Evolutionary conservation across 2,113 vertebrate genomes (phyloP).

Genomic region (Callipepla squamata): DNA sequence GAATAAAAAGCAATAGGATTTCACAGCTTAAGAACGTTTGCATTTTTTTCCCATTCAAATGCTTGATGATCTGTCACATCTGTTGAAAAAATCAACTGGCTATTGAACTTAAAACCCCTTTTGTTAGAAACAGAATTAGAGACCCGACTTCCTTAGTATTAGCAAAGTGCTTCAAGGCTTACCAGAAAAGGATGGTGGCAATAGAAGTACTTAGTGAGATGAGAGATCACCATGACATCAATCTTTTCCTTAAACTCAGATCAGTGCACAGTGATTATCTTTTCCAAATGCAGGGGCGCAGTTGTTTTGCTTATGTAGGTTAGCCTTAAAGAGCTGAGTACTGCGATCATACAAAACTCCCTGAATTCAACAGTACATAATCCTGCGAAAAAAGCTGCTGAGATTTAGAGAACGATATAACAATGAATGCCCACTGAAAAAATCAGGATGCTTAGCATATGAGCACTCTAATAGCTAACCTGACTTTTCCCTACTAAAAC

Average conservation of each 20-base stretch:
- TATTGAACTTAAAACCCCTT: constrained; percentile 43
- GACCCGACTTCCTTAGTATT: constrained; percentile 22
- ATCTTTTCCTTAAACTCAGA: constrained; percentile 33
- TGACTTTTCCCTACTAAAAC: constrained; percentile 24
- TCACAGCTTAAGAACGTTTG: constrained; percentile 13
- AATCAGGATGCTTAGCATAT: not conserved
- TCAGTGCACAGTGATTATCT: not conserved
- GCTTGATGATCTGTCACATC: constrained; percentile 32
- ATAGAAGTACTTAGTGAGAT: constrained; percentile 5
- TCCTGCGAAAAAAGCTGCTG: constrained; percentile 1
- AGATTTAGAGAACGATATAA: not conserved
- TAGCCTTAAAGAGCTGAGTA: not conserved
- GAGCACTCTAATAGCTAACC: not conserved
- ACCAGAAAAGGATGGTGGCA: constrained; percentile 25
- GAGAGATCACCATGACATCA: constrained; percentile 4
- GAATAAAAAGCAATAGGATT: constrained; percentile 27
- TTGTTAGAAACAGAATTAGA: constrained; percentile 41
- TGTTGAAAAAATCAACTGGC: not conserved
- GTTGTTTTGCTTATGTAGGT: not conserved
- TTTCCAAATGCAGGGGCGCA: not conserved
- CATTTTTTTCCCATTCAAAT: constrained; percentile 34
- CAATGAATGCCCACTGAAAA: not conserved
- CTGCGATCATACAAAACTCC: not conserved
- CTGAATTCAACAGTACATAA: not conserved
- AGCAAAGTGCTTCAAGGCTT: constrained; percentile 35